Base-by-base conservation (phyloP, 2,113 vertebrate species). In the Hemiprocne comata region DNA sequence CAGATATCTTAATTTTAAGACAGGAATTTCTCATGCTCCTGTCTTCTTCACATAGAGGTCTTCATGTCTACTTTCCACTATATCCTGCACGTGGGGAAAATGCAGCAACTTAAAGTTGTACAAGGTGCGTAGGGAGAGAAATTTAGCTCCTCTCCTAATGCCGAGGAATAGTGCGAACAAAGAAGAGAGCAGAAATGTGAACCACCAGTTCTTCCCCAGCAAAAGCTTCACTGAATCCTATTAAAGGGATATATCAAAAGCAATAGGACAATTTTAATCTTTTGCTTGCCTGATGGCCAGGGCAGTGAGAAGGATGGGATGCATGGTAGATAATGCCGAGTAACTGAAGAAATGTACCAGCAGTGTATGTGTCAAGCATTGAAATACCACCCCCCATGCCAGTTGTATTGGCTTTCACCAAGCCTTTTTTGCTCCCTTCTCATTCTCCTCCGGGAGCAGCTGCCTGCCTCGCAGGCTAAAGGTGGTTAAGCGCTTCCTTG, bases 291-390 rank as follows among this genome's bases (percentile, higher is more conserved):
- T 66, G 85, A 3, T 42, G 65, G 71, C 88, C 60, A 46, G 69
- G 58, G 82, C 55, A 74, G 50, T 7, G 55, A 54, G 75, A 28
- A 54, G 40, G 13, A 36, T 77, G 74, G 67, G 64, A 62, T 13
- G 10, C 40, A 9, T 29, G 33, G 60, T 46, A 64, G 51, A 58
- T 34, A 28, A 60, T 25, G 67, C 65, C 14, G 6, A 61, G 51
- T 8, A 33, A 40, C 44, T 57, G 69, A 46, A 44, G 66, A 81
- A 72, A 78, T 6, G 24, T 62, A 57, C 17, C 67, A 54, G 34
- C 33, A 89, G 26, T 0, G 0, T 11, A 14, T 55, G 71, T 58
- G 33, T 28, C n/a, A 42, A 55, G 36, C 76, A 28, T 5, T 0
- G 0, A 65, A 77, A 64, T 18, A 34, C 17, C 70, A 67, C 19